Evolutionary conservation across 2,113 vertebrate species (phyloP), one percentile per base, ranked within the genome.

Genomic region (Syngnathus typhle): DNA sequence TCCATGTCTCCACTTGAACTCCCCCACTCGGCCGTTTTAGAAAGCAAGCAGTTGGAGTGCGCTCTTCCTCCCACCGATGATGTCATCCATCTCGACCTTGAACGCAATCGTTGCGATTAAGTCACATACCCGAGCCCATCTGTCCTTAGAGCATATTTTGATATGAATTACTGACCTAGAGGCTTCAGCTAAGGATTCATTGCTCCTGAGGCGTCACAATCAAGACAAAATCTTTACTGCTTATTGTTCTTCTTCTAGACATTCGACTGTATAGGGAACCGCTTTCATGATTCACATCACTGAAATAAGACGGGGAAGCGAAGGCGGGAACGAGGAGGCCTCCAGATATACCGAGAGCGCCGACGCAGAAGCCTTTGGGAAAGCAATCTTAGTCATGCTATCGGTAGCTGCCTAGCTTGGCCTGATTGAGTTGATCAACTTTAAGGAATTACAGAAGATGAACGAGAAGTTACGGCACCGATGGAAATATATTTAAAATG

Each of bases 251-350:
- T 65, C 72, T 21, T 64, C 62, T 64, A 80, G 80, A 75, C 75
- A 83, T 70, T 21, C 3, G 75, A 84, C 27, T 32, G 27, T 73
- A 60, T 74, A 87, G 73, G 27, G 78, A 73, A 75, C 72, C 39
- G 43, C 88, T 89, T 89, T 91, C 85, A 90, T 89, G 89, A 85
- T 82, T 79, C 81, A 76, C 37, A 61, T 75, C 72, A 88, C 80
- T 78, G 65, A 65, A 59, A 44, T 27, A 66, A 69, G 36, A 58
- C 65, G 60, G 67, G 43, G 37, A 68, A 54, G 54, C 38, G 12
- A 43, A 43, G 9, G 59, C 39, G 27, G 27, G 27, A 32, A 32
- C 27, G 27, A 32, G 27, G 27, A 32, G 27, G 27, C 27, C 27
- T 32, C 27, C 27, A 3, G 27, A 32, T 32, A 32, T 32, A 27